A percentile compares a stretch with the other conserved stretches of the same genome.
Conservation (phyloP, 2,888 invertebrate species). For the Tinea trinotella region DNA sequence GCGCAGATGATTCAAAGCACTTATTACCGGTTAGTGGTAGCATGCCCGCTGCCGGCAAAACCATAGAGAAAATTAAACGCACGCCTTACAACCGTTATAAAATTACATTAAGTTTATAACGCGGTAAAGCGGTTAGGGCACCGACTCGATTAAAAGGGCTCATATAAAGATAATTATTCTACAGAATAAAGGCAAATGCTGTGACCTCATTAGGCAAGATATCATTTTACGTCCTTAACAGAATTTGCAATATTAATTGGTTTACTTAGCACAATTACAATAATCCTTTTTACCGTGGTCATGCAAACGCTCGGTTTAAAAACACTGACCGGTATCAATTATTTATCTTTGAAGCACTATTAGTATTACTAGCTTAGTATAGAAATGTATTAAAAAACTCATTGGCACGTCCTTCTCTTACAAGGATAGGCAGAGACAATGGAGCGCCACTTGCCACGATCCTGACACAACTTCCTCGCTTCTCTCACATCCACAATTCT, state of each 20-base stretch:
- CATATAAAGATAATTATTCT: slow-evolving; percentile 47
- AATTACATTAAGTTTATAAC: slow-evolving; percentile 46
- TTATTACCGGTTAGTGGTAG: not conserved
- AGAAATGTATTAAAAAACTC: no score
- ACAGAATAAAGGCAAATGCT: slow-evolving; percentile 30
- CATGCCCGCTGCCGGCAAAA: not conserved
- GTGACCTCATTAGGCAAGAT: slow-evolving; percentile 30
- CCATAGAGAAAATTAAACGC: slow-evolving; percentile 38
- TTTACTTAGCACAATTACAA: slow-evolving; percentile 21
- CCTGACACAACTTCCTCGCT: no score
- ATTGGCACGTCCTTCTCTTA: no score
- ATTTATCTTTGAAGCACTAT: no score
- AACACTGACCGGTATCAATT: no score
- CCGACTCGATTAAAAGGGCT: slow-evolving; percentile 41
- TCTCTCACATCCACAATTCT: no score
- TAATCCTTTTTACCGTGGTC: slow-evolving; percentile 4
- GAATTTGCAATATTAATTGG: slow-evolving; percentile 29
- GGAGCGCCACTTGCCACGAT: no score
- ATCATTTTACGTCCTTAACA: slow-evolving; percentile 31
- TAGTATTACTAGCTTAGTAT: no score
- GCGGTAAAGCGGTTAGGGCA: slow-evolving; percentile 38
- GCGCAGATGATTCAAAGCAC: not conserved
- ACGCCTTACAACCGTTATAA: slow-evolving; percentile 40
- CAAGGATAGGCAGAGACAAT: no score
- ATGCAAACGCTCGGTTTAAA: no score